phyloP scores from a whole-genome alignment of 2,888 invertebrate genomes.

The Imbricaverruca yamaguchii region DNA sequence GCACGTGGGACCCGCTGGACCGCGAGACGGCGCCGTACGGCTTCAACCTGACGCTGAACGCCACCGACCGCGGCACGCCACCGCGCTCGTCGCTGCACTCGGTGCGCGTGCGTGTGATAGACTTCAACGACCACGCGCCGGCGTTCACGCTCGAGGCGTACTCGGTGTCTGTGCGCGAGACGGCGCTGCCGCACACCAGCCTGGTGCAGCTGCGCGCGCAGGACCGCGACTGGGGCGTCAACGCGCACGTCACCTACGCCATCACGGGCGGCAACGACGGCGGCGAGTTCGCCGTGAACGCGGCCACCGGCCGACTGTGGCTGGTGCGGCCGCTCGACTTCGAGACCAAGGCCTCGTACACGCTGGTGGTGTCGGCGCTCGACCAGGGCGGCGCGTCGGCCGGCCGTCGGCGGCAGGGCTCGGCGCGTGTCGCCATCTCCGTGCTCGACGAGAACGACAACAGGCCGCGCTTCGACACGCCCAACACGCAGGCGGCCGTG shows the following conservation, averaged over 20 bases:
- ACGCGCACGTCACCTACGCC: conserved; percentile 74
- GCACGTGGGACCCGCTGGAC: conserved; percentile 66
- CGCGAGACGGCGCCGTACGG: conserved; percentile 69
- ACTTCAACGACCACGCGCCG: conserved; percentile 76
- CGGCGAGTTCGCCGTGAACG: conserved; percentile 76
- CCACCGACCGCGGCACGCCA: conserved; percentile 73
- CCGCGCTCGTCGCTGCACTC: conserved; percentile 68
- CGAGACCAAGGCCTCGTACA: conserved; percentile 73
- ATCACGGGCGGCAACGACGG: conserved; percentile 89
- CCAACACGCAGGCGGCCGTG: conserved; percentile 52
- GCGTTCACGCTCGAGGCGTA: conserved; percentile 69
- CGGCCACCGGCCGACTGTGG: conserved; percentile 80
- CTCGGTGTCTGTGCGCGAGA: conserved; percentile 78
- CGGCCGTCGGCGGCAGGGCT: conserved; percentile 74
- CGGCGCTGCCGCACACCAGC: conserved; percentile 79
- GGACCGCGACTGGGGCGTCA: conserved; percentile 73
- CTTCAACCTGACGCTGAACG: conserved; percentile 79
- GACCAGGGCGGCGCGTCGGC: conserved; percentile 66
- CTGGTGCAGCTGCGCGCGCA: conserved; percentile 77
- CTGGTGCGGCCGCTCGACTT: conserved; percentile 75
- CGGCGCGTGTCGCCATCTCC: conserved; percentile 81
- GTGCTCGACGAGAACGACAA: conserved; percentile 76
- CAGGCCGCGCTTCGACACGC: conserved; percentile 45
- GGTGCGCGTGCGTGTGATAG: conserved; percentile 70
- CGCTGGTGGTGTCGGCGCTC: conserved; percentile 78